A percentile compares a stretch with the other conserved stretches of the same genome.
Evolutionary conservation across 1,140 invertebrate genomes (phyloP).

Genomic region (Lutraria rhynchaena): DNA sequence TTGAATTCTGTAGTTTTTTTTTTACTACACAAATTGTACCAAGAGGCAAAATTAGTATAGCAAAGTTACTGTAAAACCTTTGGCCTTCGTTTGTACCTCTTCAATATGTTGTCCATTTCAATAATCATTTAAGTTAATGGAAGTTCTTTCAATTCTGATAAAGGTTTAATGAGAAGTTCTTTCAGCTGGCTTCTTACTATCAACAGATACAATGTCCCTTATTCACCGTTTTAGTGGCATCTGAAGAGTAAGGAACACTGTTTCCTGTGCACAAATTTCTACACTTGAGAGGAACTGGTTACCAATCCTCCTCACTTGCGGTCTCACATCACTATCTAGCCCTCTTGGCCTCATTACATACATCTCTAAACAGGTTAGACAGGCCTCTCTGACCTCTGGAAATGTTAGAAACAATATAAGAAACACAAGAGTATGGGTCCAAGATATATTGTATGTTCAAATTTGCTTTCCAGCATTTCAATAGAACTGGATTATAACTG

Average conservation of each 20-base stretch:
- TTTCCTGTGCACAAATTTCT: slow-evolving; percentile 63
- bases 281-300: slow-evolving; percentile 62
- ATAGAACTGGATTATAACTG: slow-evolving; percentile 45
- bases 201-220: slow-evolving; percentile 19
- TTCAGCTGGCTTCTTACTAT: not conserved
- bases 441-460: slow-evolving; percentile 64
- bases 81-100: slow-evolving; percentile 20
- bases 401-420: slow-evolving; percentile 65
- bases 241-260: slow-evolving; percentile 58
- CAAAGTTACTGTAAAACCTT: not conserved
- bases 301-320: slow-evolving; percentile 52
- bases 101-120: slow-evolving; percentile 15
- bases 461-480: slow-evolving; percentile 59
- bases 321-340: slow-evolving; percentile 36
- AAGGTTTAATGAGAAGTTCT: slow-evolving; percentile 6
- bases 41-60: slow-evolving; percentile 22
- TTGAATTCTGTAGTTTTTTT: not conserved
- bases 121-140: not conserved
- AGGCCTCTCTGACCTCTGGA: slow-evolving; percentile 57
- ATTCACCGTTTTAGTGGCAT: slow-evolving; percentile 30
- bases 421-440: slow-evolving; percentile 66
- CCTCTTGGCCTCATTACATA: slow-evolving; percentile 58
- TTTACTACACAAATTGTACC: slow-evolving; percentile 6
- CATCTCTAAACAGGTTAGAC: slow-evolving; percentile 53
- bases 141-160: not conserved